phyloP scores from a whole-genome alignment of 2,113 vertebrate species.

The Eudyptes chrysolophus region DNA sequence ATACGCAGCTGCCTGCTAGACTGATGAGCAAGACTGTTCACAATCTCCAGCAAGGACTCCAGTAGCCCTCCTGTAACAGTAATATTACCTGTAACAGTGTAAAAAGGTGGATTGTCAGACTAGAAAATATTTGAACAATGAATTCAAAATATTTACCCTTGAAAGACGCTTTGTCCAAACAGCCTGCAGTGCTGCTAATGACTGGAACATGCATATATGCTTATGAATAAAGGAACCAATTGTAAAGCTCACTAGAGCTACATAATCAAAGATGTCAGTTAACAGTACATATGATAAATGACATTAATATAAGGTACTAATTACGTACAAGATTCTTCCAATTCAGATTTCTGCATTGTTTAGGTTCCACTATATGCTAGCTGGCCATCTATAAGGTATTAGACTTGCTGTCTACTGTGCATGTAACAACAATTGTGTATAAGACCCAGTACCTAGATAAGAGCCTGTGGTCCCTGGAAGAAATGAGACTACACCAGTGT shows the following conservation, averaged over 20 bases:
- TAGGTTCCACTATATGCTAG: neutral
- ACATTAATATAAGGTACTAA: neutral
- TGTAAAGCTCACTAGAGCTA: neutral
- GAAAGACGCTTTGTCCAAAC: neutral
- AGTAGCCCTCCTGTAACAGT: neutral
- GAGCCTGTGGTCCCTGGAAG: neutral
- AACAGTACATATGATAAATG: neutral
- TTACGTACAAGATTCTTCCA: neutral
- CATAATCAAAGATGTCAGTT: neutral
- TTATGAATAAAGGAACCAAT: neutral
- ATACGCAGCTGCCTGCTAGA: neutral
- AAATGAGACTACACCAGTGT: neutral
- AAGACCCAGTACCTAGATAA: neutral
- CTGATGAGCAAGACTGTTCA: neutral
- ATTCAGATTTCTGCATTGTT: neutral
- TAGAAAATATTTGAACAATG: neutral
- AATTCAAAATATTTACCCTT: neutral
- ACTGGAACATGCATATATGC: neutral
- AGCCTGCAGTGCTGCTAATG: neutral
- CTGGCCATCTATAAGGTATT: neutral
- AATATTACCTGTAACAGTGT: neutral
- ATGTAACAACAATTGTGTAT: neutral
- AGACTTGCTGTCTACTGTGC: neutral
- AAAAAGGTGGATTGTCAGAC: neutral
- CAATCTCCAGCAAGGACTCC: neutral